Base-by-base conservation (phyloP, 2,888 invertebrate species). In the Tenthredo scrophulariae region DNA sequence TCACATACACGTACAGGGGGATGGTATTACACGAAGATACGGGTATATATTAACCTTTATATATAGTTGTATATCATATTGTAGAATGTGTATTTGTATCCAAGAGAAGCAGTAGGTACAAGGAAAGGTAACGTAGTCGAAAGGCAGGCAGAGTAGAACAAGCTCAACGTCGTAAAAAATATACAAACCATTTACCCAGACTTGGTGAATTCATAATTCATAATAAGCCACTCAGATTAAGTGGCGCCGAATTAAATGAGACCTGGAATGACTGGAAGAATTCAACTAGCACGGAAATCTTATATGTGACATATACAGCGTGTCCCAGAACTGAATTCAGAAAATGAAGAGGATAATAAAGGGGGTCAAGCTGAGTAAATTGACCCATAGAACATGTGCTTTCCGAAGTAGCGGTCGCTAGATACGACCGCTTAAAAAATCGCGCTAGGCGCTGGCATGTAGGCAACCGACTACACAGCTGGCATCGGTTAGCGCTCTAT, bases 181-280 rank as follows among this genome's bases (percentile, higher is more conserved):
- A 33, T 50, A 77, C 50, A 26, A 50, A 9, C 50, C 50, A 77
- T 77, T 77, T 18, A 26, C 18, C 77, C 15, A 54, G 33, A 15
- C 77, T 29, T 29, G 46, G 33, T 77, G 9, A 26, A 77, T 77
- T 77, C 46, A 29, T 77, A 29, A 77, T 77, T 77, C 33, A 77
- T 77, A 50, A 54, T 77, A 54, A 77, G 29, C 50, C 18, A 29
- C 18, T 46, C 29, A 29, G 77, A 77, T 77, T 50, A 33, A 4
- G 29, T 77, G 15, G 18, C 29, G 26, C 46, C 13, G 50, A 46
- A 29, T 50, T 33, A 70, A 70, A 70, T 18, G 70, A 70, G 70
- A 37, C 37, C 37, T 70, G 70, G 9, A 37, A 40, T 37, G n/a
- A 33, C 37, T 4, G 7, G 33, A n/a, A 37, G 4, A 70, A 37